Base-by-base conservation (phyloP, 2,797 vertebrate species). In the Myripristis murdjan region DNA sequence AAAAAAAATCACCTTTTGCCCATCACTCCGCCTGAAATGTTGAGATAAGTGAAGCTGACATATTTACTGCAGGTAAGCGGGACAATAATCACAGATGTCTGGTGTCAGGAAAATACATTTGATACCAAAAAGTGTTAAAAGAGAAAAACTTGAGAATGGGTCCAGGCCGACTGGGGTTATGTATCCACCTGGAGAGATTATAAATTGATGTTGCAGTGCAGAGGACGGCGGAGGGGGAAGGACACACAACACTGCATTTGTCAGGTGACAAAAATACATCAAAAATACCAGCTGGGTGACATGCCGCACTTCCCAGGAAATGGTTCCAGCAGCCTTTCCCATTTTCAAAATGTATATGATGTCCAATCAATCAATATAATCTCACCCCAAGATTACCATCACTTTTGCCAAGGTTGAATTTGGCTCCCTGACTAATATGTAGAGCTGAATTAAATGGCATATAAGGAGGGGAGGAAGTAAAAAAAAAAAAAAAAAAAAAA, bases 271-370 rank as follows among this genome's bases (percentile, higher is more conserved):
- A 80, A 82, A 90, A 87, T 39, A 70, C 75, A 83, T 81, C 63
- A 82, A 73, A 75, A 64, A 82, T 53, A 65, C 62, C 70, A 77
- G 80, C 77, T 53, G 63, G 65, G 60, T 87, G 66, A 88, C 64
- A 64, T 44, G 31, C n/a, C 7, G 55, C 52, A 75, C 73, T 76
- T 66, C 77, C 63, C 58, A 76, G 72, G 65, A 77, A 81, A 82
- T n/a, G 66, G 66, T 82, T 70, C 52, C 56, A 63, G 54, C 66
- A 77, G 70, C 60, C 37, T 87, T 84, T 84, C 67, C 79, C 83
- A 88, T 88, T 93, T 89, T 86, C 65, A 81, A 89, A 92, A 92
- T 87, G 79, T 78, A 86, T 82, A 88, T 86, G 64, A 86, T 81
- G 73, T 87, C 79, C 75, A 79, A 87, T 85, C 85, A 90, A 87